Conservation (phyloP, 2,888 invertebrate genomes). For the Dorcus hopei region DNA sequence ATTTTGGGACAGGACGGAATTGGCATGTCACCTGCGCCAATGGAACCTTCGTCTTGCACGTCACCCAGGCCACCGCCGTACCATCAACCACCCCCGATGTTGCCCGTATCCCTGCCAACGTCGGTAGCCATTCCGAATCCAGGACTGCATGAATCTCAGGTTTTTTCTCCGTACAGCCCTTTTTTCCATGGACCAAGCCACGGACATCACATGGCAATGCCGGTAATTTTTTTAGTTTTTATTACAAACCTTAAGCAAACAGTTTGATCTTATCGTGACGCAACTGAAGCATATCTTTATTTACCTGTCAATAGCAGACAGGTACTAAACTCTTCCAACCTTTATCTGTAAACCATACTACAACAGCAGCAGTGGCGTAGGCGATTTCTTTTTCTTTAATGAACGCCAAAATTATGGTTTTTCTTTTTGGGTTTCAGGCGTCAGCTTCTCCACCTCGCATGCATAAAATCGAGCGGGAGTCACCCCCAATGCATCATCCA, state of each 20-base stretch:
- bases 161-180: constrained; percentile 88
- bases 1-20: constrained; percentile 77
- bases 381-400: no score
- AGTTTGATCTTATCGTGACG: background rate
- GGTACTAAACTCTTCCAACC: no score
- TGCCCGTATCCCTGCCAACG: constrained; percentile 87
- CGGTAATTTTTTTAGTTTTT: constrained; percentile 36
- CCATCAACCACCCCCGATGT: constrained; percentile 76
- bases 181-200: constrained; percentile 68
- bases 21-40: constrained; percentile 62
- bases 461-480: constrained; percentile 72
- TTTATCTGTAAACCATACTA: no score
- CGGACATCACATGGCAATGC: constrained; percentile 51
- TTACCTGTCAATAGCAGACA: no score
- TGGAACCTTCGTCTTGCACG: constrained; percentile 63
- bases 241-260: background rate
- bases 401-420: background rate
- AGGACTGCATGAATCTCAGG: constrained; percentile 89
- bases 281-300: background rate
- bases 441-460: constrained; percentile 62
- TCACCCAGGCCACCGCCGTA: constrained; percentile 61
- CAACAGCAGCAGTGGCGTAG: no score
- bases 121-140: constrained; percentile 97
- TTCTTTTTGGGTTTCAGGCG: constrained; percentile 35
- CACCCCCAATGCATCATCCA: constrained; percentile 81